Percentiles rank a stretch among this genome's conserved stretches.
phyloP scores from a whole-genome alignment of 1,140 invertebrate genomes.

The Lasioglossum baleicum region DNA sequence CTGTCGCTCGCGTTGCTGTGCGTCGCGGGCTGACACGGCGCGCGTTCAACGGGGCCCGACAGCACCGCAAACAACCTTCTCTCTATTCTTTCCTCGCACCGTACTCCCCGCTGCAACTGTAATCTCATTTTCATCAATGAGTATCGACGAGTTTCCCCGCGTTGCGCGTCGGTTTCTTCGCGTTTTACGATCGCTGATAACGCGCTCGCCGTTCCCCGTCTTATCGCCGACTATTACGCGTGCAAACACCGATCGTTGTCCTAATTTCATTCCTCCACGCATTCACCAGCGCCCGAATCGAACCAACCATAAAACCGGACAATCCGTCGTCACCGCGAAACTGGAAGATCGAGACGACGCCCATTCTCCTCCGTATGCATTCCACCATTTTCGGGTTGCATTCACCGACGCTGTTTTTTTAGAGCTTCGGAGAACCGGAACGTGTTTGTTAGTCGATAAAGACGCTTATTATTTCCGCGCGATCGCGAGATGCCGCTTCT shows the following conservation, averaged over 20 bases:
- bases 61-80: slow-evolving; percentile 27
- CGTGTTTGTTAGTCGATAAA: neutral
- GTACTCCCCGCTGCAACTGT: neutral
- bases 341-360: neutral
- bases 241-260: neutral
- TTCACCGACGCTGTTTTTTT: neutral
- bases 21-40: slow-evolving; percentile 40
- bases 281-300: neutral
- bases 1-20: slow-evolving; percentile 30
- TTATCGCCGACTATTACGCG: neutral
- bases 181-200: slow-evolving; percentile 21
- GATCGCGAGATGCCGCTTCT: too few species aligned
- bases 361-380: too few species aligned
- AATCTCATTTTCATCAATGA: slow-evolving; percentile 27
- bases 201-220: neutral
- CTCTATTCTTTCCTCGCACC: slow-evolving; percentile 20
- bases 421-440: neutral
- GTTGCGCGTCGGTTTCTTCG: neutral
- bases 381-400: neutral
- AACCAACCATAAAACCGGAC: neutral
- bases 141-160: neutral
- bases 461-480: neutral
- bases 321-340: neutral
- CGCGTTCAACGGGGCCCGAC: slow-evolving; percentile 37
- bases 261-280: neutral